A percentile compares a stretch with the other conserved stretches of the same genome.
Conservation (phyloP, 2,113 vertebrate genomes). For the Psammodynastes pulverulentus region DNA sequence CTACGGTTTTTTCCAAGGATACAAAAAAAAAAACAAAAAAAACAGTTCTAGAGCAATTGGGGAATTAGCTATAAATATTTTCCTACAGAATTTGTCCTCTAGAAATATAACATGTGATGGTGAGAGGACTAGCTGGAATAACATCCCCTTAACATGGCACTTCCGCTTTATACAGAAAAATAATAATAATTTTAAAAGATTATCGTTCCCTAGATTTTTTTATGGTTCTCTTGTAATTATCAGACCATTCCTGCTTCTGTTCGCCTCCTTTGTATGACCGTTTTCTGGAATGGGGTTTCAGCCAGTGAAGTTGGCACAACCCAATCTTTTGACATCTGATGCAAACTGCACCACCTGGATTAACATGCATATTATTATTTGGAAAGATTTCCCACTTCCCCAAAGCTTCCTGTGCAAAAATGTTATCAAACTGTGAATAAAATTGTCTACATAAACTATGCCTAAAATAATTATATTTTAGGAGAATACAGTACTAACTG, state of each 20-base stretch:
- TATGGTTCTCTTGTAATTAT: background rate
- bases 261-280: background rate
- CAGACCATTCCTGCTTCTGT: background rate
- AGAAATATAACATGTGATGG: background rate
- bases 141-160: background rate
- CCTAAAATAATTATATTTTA: background rate
- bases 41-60: background rate
- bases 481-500: background rate
- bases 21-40: background rate
- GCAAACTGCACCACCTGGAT: background rate
- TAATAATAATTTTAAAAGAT: background rate
- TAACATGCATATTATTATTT: background rate
- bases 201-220: background rate
- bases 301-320: background rate
- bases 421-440: background rate
- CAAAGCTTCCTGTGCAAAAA: background rate
- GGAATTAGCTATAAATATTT: rapidly evolving
- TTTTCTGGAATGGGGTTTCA: background rate
- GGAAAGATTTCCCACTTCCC: background rate
- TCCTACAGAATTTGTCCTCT: background rate
- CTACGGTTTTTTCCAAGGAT: background rate
- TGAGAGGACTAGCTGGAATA: background rate
- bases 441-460: background rate
- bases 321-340: background rate
- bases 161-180: background rate